These are phyloP conservation scores for Ctenosaura bakeri DNA, from an alignment of 2,797 vertebrate species.

Conservation along the genomic window DNA sequence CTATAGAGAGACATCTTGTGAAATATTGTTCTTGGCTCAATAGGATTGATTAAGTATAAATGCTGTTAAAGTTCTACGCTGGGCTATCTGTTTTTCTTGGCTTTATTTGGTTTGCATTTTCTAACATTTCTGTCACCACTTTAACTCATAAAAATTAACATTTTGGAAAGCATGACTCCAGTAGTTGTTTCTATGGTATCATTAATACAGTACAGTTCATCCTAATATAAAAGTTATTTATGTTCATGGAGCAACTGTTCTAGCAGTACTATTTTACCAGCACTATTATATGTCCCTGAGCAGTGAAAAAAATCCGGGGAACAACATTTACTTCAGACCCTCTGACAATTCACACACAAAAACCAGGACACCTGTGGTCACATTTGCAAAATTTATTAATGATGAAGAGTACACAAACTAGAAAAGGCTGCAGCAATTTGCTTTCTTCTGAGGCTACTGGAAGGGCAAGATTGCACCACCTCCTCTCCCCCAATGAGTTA, in stretches of 20 bases:
- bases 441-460: too few species aligned
- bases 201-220: neutral
- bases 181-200: neutral
- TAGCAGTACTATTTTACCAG: neutral
- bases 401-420: too few species aligned
- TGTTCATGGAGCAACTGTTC: neutral
- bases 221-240: neutral
- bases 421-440: too few species aligned
- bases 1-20: neutral
- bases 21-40: conserved; percentile 29
- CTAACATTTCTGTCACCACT: neutral
- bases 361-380: too few species aligned
- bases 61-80: neutral
- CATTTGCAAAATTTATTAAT: too few species aligned
- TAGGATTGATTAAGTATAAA: conserved; percentile 17
- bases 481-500: too few species aligned
- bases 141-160: conserved; percentile 4
- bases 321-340: neutral
- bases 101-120: conserved; percentile 6
- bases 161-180: neutral
- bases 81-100: neutral
- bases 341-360: too few species aligned
- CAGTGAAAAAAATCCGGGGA: neutral
- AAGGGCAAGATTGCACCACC: too few species aligned
- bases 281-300: neutral